Conservation (phyloP, 1,140 invertebrate genomes). For the Berghia stephanieae region DNA sequence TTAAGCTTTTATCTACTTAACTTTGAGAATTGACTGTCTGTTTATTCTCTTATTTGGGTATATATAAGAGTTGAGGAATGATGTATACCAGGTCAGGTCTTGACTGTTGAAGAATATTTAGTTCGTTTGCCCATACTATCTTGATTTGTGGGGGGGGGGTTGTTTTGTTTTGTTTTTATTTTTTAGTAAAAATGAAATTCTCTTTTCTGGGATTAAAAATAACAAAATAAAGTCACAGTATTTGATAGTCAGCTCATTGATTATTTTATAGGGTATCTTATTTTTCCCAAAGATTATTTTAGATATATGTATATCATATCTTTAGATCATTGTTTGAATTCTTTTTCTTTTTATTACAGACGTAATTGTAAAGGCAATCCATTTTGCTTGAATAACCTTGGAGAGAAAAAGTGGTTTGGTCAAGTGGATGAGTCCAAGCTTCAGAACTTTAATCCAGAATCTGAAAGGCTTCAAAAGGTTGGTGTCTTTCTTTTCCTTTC, state of each 20-base stretch:
- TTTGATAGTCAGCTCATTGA: neutral
- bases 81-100: too few relatives aligned
- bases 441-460: slow-evolving; percentile 69
- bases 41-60: too few relatives aligned
- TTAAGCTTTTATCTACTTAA: too few relatives aligned
- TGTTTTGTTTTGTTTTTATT: too few relatives aligned
- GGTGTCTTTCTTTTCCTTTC: neutral
- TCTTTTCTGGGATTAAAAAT: neutral
- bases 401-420: slow-evolving; percentile 71
- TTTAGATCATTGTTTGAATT: neutral
- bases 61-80: too few relatives aligned
- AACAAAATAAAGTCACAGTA: neutral
- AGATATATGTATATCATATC: neutral
- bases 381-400: slow-evolving; percentile 73
- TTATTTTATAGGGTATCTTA: neutral
- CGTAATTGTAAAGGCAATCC: slow-evolving; percentile 76
- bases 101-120: too few relatives aligned
- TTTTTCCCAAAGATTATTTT: neutral
- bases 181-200: neutral
- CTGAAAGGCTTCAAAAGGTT: slow-evolving; percentile 64
- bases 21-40: too few relatives aligned
- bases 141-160: too few relatives aligned
- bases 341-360: slow-evolving; percentile 64
- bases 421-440: slow-evolving; percentile 60
- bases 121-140: too few relatives aligned